Conservation (phyloP, 2,797 vertebrate species). For the Pagetopsis macropterus region DNA sequence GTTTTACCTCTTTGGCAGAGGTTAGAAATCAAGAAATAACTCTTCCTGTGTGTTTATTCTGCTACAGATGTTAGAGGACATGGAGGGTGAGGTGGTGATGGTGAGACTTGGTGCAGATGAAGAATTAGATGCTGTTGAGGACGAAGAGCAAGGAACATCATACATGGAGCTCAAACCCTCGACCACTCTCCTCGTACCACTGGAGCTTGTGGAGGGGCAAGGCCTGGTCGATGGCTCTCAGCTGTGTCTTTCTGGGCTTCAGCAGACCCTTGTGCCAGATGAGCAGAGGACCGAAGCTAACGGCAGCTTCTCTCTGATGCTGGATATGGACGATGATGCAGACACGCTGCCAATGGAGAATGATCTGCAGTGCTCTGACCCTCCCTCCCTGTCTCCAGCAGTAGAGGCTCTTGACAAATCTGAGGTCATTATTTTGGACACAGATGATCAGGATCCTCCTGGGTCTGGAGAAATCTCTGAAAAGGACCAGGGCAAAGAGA, state of each 20-base stretch:
- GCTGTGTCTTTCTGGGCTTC: constrained; percentile 70
- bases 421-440: constrained; percentile 52
- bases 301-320: constrained; percentile 88
- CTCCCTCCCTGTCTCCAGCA: constrained; percentile 10
- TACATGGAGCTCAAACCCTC: constrained; percentile 84
- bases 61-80: constrained; percentile 72
- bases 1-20: too few relatives aligned
- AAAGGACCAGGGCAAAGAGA: constrained; percentile 35
- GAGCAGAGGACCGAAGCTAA: constrained; percentile 75
- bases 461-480: constrained; percentile 19
- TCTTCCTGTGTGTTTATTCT: neutral
- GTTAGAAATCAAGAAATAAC: neutral
- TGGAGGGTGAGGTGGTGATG: constrained; percentile 81
- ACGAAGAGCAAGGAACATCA: constrained; percentile 67
- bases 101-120: constrained; percentile 76
- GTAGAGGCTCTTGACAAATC: constrained; percentile 36
- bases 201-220: constrained; percentile 83
- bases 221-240: constrained; percentile 72
- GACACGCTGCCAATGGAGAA: constrained; percentile 38
- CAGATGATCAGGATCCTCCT: constrained; percentile 35
- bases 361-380: constrained; percentile 23
- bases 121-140: constrained; percentile 62
- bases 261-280: constrained; percentile 71
- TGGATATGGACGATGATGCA: constrained; percentile 87
- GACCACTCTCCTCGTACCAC: constrained; percentile 80